Percentiles rank a stretch among this genome's conserved stretches.
Conservation (phyloP, 2,113 vertebrate genomes). For the Felis chaus region DNA sequence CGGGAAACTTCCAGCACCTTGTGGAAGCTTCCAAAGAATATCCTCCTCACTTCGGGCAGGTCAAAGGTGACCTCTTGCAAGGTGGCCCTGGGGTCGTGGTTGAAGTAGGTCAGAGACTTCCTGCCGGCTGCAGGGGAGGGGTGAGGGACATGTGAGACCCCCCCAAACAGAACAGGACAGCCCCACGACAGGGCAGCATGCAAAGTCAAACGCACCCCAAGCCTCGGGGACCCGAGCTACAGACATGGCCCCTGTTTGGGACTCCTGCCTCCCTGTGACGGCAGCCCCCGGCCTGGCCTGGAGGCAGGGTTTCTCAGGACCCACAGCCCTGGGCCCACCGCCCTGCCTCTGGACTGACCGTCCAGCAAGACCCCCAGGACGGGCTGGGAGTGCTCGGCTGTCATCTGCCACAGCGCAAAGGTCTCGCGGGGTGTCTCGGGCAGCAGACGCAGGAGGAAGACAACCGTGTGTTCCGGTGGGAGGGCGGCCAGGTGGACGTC, state of each 20-base stretch:
- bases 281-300: background rate
- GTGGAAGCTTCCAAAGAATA: slow-evolving; percentile 97
- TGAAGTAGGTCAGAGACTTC: slow-evolving; percentile 93
- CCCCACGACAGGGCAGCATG: background rate
- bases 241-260: fast-evolving
- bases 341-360: slow-evolving; percentile 76
- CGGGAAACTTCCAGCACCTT: slow-evolving; percentile 86
- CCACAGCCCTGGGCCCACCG: fast-evolving
- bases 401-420: slow-evolving; percentile 95
- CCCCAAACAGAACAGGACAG: fast-evolving
- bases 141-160: background rate
- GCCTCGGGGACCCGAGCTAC: background rate
- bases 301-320: too few relatives aligned
- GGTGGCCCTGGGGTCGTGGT: slow-evolving; percentile 90
- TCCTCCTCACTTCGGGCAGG: slow-evolving; percentile 90
- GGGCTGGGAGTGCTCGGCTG: slow-evolving; percentile 92
- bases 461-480: slow-evolving; percentile 90
- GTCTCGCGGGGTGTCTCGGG: slow-evolving; percentile 90
- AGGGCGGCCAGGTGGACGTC: slow-evolving; percentile 89
- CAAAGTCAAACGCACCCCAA: background rate
- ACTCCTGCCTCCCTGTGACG: background rate
- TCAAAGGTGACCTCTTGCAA: slow-evolving; percentile 94
- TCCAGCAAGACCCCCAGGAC: slow-evolving; percentile 93
- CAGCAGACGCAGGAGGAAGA: slow-evolving; percentile 90
- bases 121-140: slow-evolving; percentile 84